These are phyloP conservation scores for Microcebus murinus DNA, from an alignment of 2,113 vertebrate genomes.

Conservation along the genomic window DNA sequence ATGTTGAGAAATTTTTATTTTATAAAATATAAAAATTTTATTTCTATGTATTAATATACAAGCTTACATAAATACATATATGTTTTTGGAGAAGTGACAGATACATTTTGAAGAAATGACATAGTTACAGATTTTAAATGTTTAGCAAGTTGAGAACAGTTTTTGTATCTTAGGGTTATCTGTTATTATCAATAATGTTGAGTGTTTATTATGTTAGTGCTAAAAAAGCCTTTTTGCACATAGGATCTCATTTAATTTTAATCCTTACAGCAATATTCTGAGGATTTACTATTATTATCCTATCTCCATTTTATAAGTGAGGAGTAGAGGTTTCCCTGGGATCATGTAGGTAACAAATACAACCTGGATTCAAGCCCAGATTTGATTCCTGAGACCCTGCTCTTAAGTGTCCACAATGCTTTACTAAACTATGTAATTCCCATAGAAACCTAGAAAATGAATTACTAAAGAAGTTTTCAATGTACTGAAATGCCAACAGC, in stretches of 20 bases:
- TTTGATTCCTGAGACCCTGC: background rate
- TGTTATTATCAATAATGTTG: conserved; percentile 37
- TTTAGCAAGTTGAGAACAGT: conserved; percentile 67
- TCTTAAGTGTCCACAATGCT: conserved; percentile 48
- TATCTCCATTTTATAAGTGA: conserved; percentile 37
- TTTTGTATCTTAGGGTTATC: conserved; percentile 59
- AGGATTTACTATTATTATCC: conserved; percentile 21
- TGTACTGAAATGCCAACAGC: conserved; percentile 60
- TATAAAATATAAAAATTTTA: background rate
- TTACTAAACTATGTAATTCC: conserved; percentile 60
- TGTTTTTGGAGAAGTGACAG: background rate
- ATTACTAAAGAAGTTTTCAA: conserved; percentile 59
- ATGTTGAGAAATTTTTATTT: background rate
- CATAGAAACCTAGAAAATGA: conserved; percentile 60
- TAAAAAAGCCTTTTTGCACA: conserved; percentile 10
- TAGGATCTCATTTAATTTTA: conserved; percentile 57
- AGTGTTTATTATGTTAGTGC: background rate
- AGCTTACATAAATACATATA: background rate
- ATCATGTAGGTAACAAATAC: background rate
- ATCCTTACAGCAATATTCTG: conserved; percentile 7
- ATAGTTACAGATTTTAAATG: conserved; percentile 70
- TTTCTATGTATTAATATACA: background rate
- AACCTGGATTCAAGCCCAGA: background rate
- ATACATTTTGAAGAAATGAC: background rate
- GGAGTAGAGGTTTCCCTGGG: background rate